Conservation (phyloP, 2,888 invertebrate species). For the Melitaea athalia region DNA sequence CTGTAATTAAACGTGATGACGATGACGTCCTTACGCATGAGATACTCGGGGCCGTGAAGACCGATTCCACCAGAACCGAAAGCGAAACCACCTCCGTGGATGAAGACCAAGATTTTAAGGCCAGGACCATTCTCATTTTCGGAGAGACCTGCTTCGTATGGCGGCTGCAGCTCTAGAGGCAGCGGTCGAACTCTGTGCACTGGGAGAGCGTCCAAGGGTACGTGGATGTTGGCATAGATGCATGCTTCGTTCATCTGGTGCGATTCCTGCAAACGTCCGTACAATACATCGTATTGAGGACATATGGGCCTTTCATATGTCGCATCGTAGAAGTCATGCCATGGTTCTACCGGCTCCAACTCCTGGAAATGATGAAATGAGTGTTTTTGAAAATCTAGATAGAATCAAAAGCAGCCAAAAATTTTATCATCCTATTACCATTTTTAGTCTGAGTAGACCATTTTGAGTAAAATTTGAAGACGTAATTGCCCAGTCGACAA, state of each 20-base stretch:
- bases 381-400: not conserved
- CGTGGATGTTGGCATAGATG: conserved; percentile 70
- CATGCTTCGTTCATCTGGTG: conserved; percentile 63
- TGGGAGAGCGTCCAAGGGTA: conserved; percentile 55
- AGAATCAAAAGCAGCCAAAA: not conserved
- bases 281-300: conserved; percentile 79
- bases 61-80: conserved; percentile 71
- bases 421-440: too few relatives aligned
- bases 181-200: conserved; percentile 21
- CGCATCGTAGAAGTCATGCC: conserved; percentile 79
- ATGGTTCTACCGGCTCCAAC: conserved; percentile 74
- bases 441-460: too few relatives aligned
- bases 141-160: conserved; percentile 39
- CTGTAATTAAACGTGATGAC: conserved; percentile 77
- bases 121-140: conserved; percentile 38
- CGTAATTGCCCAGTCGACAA: not conserved
- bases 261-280: conserved; percentile 54
- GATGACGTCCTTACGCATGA: conserved; percentile 62
- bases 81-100: conserved; percentile 74
- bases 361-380: conserved; percentile 61
- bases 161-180: conserved; percentile 42
- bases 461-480: not conserved
- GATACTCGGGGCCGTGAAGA: conserved; percentile 67
- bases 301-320: conserved; percentile 83
- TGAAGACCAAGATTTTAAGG: conserved; percentile 67